A percentile compares a stretch with the other conserved stretches of the same genome.
Conservation (phyloP, 92 coral and sea anemone genomes). For the Ricordea florida region DNA sequence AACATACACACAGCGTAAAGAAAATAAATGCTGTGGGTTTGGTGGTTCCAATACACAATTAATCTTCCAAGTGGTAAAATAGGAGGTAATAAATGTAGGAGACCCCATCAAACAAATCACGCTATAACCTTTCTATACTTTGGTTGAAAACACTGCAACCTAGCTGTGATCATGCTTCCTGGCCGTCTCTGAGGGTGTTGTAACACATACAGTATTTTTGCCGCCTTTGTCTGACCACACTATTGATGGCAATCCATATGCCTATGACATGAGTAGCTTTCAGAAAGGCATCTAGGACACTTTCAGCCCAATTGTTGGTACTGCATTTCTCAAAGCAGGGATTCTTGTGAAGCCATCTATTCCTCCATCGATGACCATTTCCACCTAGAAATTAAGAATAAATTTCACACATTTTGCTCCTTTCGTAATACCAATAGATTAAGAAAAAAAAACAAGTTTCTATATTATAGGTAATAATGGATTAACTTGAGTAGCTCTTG, state of each 20-base stretch:
- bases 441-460: too few relatives aligned
- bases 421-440: too few relatives aligned
- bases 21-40: slow-evolving; percentile 26
- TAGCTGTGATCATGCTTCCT: slow-evolving; percentile 31
- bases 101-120: slow-evolving; percentile 46
- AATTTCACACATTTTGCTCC: too few relatives aligned
- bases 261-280: slow-evolving; percentile 30
- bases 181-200: slow-evolving; percentile 36
- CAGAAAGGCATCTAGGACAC: slow-evolving; percentile 21
- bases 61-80: slow-evolving; percentile 54
- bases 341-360: slow-evolving; percentile 23
- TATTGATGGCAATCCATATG: slow-evolving; percentile 53
- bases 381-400: slow-evolving; percentile 19
- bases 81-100: slow-evolving; percentile 42
- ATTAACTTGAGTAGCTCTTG: too few relatives aligned
- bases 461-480: too few relatives aligned
- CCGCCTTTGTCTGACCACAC: slow-evolving; percentile 46
- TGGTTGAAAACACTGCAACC: slow-evolving; percentile 49
- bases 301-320: slow-evolving; percentile 38
- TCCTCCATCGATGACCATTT: slow-evolving; percentile 40
- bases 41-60: slow-evolving; percentile 47
- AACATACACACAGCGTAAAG: slow-evolving; percentile 39
- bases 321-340: slow-evolving; percentile 21
- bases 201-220: slow-evolving; percentile 26
- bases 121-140: slow-evolving; percentile 26